A percentile compares a stretch with the other conserved stretches of the same genome.
Evolutionary conservation across 2,113 vertebrate genomes (phyloP).

Genomic region (Calonectris borealis): DNA sequence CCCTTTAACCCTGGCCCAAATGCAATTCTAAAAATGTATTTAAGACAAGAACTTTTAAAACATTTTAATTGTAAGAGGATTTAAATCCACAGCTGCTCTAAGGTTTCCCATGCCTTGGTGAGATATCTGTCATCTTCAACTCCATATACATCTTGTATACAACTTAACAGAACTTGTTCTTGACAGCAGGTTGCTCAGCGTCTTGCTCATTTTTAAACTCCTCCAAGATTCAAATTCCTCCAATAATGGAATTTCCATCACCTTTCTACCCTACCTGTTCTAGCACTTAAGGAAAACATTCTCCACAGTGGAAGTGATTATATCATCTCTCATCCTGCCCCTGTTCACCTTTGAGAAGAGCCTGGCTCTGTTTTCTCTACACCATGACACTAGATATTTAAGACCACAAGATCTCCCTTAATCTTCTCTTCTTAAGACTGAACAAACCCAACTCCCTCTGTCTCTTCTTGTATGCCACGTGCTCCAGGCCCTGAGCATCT

Average conservation of each 20-base stretch:
- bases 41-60: background rate
- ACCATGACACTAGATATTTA: background rate
- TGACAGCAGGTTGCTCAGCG: background rate
- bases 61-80: background rate
- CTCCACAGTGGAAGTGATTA: background rate
- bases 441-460: background rate
- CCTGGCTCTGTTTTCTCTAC: background rate
- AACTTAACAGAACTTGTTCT: background rate
- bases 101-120: background rate
- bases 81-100: background rate
- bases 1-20: background rate
- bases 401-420: background rate
- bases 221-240: background rate
- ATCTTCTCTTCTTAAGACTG: background rate
- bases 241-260: background rate
- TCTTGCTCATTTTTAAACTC: background rate
- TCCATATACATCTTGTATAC: background rate
- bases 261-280: background rate
- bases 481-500: background rate
- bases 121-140: background rate
- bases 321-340: background rate
- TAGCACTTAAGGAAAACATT: background rate
- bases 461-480: background rate
- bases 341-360: background rate
- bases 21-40: background rate